phyloP scores from a whole-genome alignment of 2,113 vertebrate genomes.

The Hippocampus barbouri region DNA sequence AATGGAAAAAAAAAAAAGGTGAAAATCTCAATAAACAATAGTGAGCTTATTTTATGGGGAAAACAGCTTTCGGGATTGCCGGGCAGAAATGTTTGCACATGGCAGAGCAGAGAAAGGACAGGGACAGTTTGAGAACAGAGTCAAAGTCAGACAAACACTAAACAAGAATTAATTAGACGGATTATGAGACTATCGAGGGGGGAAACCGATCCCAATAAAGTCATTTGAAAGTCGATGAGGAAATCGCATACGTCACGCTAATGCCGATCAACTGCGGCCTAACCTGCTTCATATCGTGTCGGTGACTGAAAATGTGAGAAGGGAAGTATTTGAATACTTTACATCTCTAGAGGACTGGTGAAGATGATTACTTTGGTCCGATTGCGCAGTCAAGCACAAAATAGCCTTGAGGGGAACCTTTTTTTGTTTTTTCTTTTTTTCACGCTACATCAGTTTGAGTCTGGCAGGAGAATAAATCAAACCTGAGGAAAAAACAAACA shows the following conservation, averaged over 20 bases:
- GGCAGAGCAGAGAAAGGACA: neutral
- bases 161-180: neutral
- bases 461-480: constrained; percentile 11
- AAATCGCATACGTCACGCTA: too few relatives aligned
- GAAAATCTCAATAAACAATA: too few relatives aligned
- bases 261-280: too few relatives aligned
- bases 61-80: neutral
- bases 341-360: neutral
- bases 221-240: too few relatives aligned
- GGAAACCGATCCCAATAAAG: too few relatives aligned
- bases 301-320: neutral
- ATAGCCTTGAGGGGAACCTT: neutral
- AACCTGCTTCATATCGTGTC: too few relatives aligned
- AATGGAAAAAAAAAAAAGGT: too few relatives aligned
- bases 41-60: too few relatives aligned
- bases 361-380: neutral
- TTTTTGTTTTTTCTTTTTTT: neutral
- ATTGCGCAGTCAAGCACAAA: neutral
- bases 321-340: neutral
- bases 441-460: neutral
- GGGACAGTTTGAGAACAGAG: neutral
- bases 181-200: neutral
- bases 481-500: neutral
- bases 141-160: neutral
- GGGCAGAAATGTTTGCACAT: neutral